Conservation (phyloP, 2,888 invertebrate genomes). For the Phaonia tiefii region DNA sequence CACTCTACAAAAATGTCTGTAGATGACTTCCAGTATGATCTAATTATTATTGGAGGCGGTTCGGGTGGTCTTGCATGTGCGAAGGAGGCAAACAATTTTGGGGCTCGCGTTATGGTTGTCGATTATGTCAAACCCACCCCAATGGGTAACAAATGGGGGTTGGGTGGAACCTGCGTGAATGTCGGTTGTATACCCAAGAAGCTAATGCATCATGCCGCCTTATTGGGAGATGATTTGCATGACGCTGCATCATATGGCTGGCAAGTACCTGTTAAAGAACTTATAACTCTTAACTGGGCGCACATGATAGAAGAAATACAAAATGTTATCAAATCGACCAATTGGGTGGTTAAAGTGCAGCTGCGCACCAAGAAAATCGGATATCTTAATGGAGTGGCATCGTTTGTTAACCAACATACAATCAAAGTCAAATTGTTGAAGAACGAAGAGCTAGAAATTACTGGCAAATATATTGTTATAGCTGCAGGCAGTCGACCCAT, state of each 20-base stretch:
- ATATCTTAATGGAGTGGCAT: constrained; percentile 91
- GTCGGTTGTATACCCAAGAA: constrained; percentile 99
- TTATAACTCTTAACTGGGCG: constrained; percentile 88
- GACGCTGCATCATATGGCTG: constrained; percentile 91
- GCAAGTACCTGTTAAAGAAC: constrained; percentile 85
- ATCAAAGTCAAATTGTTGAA: constrained; percentile 88
- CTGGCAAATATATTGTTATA: constrained; percentile 89
- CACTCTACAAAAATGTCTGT: constrained; percentile 44
- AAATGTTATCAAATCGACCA: constrained; percentile 95
- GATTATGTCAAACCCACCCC: constrained; percentile 94
- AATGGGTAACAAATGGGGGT: constrained; percentile 94
- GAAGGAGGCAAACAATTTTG: constrained; percentile 90
- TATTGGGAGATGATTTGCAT: constrained; percentile 88
- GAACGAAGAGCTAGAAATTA: constrained; percentile 87
- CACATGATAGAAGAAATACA: constrained; percentile 89
- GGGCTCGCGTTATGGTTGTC: constrained; percentile 91
- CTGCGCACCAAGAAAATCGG: constrained; percentile 90
- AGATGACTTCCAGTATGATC: constrained; percentile 90
- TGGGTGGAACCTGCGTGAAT: constrained; percentile 98
- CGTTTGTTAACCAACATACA: constrained; percentile 90
- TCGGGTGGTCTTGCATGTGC: constrained; percentile 97
- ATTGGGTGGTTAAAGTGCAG: constrained; percentile 96
- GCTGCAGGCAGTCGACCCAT: constrained; percentile 97
- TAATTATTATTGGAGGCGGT: constrained; percentile 97
- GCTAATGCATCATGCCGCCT: constrained; percentile 96